Evolutionary conservation across 2,113 vertebrate genomes (phyloP).

Genomic region (Leptodactylus fuscus): DNA sequence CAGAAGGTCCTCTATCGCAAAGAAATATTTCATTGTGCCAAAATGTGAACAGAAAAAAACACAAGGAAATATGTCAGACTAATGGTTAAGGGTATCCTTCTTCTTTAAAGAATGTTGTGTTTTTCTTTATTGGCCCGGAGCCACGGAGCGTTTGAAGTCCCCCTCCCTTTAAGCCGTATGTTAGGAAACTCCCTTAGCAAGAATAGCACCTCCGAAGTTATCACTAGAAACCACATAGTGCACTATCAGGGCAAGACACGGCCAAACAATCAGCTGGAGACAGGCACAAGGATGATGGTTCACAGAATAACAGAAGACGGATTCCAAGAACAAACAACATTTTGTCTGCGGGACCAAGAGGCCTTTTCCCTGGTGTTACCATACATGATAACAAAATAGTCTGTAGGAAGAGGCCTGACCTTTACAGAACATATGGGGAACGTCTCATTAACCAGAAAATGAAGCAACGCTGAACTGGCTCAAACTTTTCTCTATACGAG

Average conservation of each 20-base stretch:
- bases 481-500: background rate
- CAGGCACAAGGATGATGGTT: constrained; percentile 36
- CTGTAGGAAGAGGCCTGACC: constrained; percentile 10
- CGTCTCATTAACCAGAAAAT: background rate
- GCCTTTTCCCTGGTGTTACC: constrained; percentile 7
- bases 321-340: constrained; percentile 41
- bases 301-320: constrained; percentile 20
- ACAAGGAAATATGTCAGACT: background rate
- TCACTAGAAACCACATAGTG: constrained; percentile 29
- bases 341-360: constrained; percentile 31
- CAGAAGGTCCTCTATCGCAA: background rate
- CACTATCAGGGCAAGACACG: constrained; percentile 54
- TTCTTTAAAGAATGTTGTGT: constrained; percentile 39
- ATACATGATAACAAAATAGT: constrained; percentile 12
- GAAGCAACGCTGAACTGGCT: background rate
- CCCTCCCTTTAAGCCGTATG: constrained; percentile 29
- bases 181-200: constrained; percentile 54
- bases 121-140: background rate
- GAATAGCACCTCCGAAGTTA: constrained; percentile 52
- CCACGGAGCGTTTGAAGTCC: constrained; percentile 26
- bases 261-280: constrained; percentile 50
- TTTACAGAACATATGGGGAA: background rate
- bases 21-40: background rate
- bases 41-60: background rate
- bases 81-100: constrained; percentile 8